phyloP scores from a whole-genome alignment of 2,113 vertebrate species.

The Athene noctua region DNA sequence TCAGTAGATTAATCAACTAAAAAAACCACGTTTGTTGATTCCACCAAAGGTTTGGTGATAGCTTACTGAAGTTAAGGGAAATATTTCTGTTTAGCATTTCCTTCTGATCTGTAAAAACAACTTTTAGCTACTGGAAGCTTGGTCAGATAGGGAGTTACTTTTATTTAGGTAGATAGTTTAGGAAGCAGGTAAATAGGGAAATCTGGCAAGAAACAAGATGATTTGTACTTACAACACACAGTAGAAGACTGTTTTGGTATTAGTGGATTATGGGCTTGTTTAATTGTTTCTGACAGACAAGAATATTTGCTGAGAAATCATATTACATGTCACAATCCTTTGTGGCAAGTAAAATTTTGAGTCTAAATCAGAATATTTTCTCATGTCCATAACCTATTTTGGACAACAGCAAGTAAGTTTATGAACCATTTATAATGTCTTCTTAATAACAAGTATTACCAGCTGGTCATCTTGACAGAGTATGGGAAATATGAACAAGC shows the following conservation, averaged over 20 bases:
- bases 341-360: not conserved
- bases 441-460: not conserved
- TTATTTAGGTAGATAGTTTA: not conserved
- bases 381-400: not conserved
- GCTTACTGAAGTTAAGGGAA: not conserved
- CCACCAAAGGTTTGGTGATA: not conserved
- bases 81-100: not conserved
- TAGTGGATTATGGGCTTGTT: not conserved
- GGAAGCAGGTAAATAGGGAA: not conserved
- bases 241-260: not conserved
- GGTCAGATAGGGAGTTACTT: not conserved
- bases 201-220: not conserved
- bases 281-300: not conserved
- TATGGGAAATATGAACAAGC: not conserved
- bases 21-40: not conserved
- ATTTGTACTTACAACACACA: not conserved
- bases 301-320: not conserved
- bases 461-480: not conserved
- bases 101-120: not conserved
- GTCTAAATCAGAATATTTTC: not conserved
- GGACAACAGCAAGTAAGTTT: not conserved
- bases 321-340: not conserved
- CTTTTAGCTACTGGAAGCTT: not conserved
- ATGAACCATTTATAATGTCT: not conserved
- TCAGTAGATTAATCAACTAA: not conserved